Percentiles rank a stretch among this genome's conserved stretches.
phyloP scores from a whole-genome alignment of 2,113 vertebrate species.

The Spea bombifrons region DNA sequence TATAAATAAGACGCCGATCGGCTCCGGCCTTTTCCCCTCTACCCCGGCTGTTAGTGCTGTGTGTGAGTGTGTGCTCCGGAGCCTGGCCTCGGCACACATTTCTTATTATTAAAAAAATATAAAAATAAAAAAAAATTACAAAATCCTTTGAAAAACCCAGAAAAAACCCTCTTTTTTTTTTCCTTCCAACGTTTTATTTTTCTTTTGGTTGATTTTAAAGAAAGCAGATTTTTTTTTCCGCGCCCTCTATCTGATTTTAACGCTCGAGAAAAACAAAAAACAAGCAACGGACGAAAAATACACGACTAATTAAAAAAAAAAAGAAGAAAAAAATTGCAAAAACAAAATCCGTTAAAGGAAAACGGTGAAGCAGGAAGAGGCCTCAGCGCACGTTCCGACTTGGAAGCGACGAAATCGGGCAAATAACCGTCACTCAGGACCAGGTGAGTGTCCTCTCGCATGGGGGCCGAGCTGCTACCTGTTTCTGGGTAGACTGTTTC shows the following conservation, averaged over 20 bases:
- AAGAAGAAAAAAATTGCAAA: background rate
- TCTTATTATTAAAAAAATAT: slow-evolving; percentile 75
- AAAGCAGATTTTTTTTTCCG: slow-evolving; percentile 1
- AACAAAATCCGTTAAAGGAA: background rate
- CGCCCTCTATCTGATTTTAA: slow-evolving; percentile 12
- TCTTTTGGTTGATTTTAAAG: slow-evolving; percentile 57
- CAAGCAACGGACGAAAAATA: slow-evolving; percentile 15
- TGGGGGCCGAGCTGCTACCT: background rate
- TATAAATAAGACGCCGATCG: slow-evolving; percentile 28
- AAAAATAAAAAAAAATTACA: slow-evolving; percentile 73
- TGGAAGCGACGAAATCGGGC: no score
- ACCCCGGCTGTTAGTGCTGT: slow-evolving; percentile 67
- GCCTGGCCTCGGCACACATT: slow-evolving; percentile 78
- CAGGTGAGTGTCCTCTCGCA: background rate
- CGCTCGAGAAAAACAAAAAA: slow-evolving; percentile 10
- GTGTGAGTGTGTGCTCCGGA: slow-evolving; percentile 76
- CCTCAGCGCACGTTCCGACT: no score
- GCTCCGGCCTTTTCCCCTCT: slow-evolving; percentile 52
- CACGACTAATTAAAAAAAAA: background rate
- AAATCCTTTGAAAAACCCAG: slow-evolving; percentile 58
- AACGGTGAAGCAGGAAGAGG: background rate
- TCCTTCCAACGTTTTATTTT: slow-evolving; percentile 49
- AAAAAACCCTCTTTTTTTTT: slow-evolving; percentile 53
- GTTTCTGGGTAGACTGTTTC: background rate
- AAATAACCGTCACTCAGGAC: no score